Percentiles rank a stretch among this genome's conserved stretches.
Evolutionary conservation across 2,113 vertebrate genomes (phyloP).

Genomic region (Probosciger aterrimus): DNA sequence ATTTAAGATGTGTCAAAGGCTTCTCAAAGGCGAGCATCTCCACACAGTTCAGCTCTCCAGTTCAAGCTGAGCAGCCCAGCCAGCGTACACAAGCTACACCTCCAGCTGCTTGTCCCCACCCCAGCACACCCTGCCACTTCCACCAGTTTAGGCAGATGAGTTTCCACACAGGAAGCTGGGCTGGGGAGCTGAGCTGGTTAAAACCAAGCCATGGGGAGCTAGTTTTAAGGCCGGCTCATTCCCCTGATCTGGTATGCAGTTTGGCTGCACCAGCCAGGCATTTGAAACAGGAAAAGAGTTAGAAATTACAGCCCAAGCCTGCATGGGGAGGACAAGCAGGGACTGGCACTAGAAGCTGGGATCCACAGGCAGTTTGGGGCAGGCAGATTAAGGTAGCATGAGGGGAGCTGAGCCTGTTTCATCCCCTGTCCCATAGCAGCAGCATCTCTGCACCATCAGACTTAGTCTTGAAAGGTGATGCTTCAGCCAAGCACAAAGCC

Average conservation of each 20-base stretch:
- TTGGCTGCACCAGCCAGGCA: not conserved
- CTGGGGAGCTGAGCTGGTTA: not conserved
- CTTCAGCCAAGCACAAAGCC: not conserved
- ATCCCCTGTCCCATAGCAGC: not conserved
- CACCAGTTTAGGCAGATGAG: not conserved
- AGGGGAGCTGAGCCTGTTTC: not conserved
- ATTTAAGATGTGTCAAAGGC: not conserved
- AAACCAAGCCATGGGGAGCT: not conserved
- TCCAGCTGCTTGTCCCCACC: not conserved
- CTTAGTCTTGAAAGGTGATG: not conserved
- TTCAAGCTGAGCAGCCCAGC: not conserved
- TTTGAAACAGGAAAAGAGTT: not conserved
- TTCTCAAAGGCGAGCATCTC: not conserved
- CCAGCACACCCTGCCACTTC: not conserved
- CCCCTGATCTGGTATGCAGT: not conserved
- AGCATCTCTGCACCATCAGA: not conserved
- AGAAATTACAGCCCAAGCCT: slow-evolving; percentile 16
- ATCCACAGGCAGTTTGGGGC: not conserved
- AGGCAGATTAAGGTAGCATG: not conserved
- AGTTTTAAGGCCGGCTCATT: not conserved
- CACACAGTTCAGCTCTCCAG: not conserved
- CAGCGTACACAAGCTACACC: not conserved
- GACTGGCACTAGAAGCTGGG: not conserved
- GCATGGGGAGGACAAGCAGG: not conserved
- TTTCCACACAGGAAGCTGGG: not conserved